Evolutionary conservation across 2,888 invertebrate species (phyloP).

Genomic region (Agriopis marginaria): DNA sequence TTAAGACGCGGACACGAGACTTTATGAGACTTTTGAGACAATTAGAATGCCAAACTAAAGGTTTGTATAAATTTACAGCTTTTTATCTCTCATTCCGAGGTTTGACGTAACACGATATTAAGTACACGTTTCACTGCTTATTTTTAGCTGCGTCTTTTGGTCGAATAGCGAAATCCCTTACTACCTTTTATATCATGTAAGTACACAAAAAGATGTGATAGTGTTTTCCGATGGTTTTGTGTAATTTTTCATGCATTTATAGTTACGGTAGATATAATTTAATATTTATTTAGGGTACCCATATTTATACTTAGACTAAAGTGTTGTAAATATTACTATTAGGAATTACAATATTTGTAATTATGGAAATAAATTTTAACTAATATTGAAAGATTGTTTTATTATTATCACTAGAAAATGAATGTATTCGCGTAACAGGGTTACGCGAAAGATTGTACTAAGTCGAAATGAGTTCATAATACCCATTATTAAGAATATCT

Average conservation of each 20-base stretch:
- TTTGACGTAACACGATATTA: neutral
- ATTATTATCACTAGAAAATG: slow-evolving; percentile 18
- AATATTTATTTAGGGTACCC: slow-evolving; percentile 77
- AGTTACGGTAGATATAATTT: slow-evolving; percentile 56
- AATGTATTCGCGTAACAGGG: too few species aligned
- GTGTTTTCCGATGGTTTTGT: slow-evolving; percentile 62
- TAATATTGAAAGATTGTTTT: slow-evolving; percentile 50
- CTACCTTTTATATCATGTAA: slow-evolving; percentile 52
- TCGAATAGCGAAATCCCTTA: neutral
- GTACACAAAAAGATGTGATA: slow-evolving; percentile 83
- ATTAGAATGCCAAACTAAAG: too few species aligned
- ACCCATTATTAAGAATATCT: too few species aligned
- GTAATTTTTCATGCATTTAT: slow-evolving; percentile 80
- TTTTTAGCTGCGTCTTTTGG: neutral
- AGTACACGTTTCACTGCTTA: neutral
- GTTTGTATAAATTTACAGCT: too few species aligned
- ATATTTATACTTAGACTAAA: slow-evolving; percentile 73
- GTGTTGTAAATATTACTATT: slow-evolving; percentile 79
- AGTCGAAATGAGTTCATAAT: too few species aligned
- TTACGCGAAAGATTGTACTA: too few species aligned
- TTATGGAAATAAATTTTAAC: slow-evolving; percentile 73
- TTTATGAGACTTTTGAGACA: too few species aligned
- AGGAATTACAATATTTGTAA: slow-evolving; percentile 81
- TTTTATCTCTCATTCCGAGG: too few species aligned
- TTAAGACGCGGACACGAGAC: too few species aligned